A percentile compares a stretch with the other conserved stretches of the same genome.
Evolutionary conservation across 1,140 invertebrate species (phyloP).

Genomic region (Lepeophtheirus salmonis): DNA sequence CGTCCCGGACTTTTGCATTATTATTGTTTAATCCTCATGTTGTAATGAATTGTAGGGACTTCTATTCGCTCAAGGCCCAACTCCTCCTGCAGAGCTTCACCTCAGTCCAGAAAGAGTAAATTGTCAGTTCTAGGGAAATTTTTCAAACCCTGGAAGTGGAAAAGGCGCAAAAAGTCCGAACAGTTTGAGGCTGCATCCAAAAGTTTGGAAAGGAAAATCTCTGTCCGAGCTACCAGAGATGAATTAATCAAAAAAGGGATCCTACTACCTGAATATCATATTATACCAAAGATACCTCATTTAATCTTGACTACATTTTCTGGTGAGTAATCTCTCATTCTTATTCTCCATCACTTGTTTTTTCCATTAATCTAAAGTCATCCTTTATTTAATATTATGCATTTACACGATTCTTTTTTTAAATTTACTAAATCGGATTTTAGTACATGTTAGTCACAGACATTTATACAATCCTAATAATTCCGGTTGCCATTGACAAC

Average conservation of each 20-base stretch:
- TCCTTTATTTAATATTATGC: too few relatives aligned
- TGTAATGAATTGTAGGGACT: neutral
- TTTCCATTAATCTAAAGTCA: too few relatives aligned
- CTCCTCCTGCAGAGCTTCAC: constrained; percentile 32
- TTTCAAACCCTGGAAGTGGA: constrained; percentile 98
- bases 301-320: constrained; percentile 8
- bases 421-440: too few relatives aligned
- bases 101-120: constrained; percentile 69
- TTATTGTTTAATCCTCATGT: neutral
- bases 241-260: constrained; percentile 92
- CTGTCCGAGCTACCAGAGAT: constrained; percentile 83
- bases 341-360: too few relatives aligned
- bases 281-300: constrained; percentile 24
- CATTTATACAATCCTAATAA: too few relatives aligned
- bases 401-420: too few relatives aligned
- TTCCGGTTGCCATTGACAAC: too few relatives aligned
- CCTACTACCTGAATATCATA: constrained; percentile 64
- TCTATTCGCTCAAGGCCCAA: neutral
- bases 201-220: constrained; percentile 95
- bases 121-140: constrained; percentile 78
- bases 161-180: constrained; percentile 93
- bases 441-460: too few relatives aligned
- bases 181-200: constrained; percentile 86
- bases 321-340: neutral
- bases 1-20: too few relatives aligned